Base-by-base conservation (phyloP, 2,113 vertebrate species). In the Eretmochelys imbricata region DNA sequence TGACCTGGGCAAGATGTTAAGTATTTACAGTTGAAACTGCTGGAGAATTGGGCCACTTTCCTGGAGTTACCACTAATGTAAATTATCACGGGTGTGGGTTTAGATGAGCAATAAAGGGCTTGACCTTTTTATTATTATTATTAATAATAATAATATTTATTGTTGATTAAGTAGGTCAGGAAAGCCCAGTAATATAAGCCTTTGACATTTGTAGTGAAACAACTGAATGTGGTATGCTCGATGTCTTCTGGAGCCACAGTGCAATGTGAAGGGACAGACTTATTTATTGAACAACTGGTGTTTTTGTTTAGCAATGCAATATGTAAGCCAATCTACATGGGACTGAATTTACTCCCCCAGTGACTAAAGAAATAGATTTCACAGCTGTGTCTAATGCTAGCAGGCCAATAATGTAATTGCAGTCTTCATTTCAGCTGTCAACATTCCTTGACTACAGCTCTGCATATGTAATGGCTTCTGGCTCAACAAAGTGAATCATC, bases 1-100 rank as follows among this genome's bases (percentile, higher is more conserved):
- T 57, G 20, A 17, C 8, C 46, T 10, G 3, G 57, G 51, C 24
- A 14, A 78, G 0, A 2, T 24, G 49, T 6, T 2, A 22, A 16
- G 29, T 59, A 17, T 72, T 22, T 38, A 38, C 69, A 38, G 2
- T 10, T n/a, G 35, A 72, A 19, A 42, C 10, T 72, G 53, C 53
- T 54, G 20, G 65, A 20, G 35, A n/a, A 46, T 27, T 13, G 42
- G 24, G 75, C 13, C 24, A 27, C 24, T 48, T 78, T 42, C 12
- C 75, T 27, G 24, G 38, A 16, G 5, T 72, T 72, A 38, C 19
- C n/a, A 22, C n/a, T 22, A 22, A 72, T 38, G 65, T 20, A 38
- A 72, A 22, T 38, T 2, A 20, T 19, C 65, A 38, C 19, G 48
- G 75, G 25, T 75, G 5, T 24, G n/a, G 35, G 69, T 11, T 75